Conservation (phyloP, 1,140 invertebrate species). For the Musca domestica region DNA sequence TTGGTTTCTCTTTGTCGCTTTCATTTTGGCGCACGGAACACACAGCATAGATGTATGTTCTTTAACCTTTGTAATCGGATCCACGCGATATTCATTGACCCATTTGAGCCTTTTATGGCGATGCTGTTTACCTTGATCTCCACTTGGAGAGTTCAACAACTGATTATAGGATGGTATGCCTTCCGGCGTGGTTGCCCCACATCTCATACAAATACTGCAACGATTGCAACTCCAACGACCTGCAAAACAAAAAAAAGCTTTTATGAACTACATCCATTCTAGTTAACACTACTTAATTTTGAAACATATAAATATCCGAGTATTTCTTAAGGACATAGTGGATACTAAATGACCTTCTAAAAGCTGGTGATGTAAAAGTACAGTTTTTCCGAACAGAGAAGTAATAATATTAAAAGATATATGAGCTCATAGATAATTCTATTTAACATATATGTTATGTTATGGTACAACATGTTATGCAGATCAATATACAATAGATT, state of each 20-base stretch:
- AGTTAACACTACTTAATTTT: too few relatives aligned
- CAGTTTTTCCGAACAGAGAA: too few relatives aligned
- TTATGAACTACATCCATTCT: too few relatives aligned
- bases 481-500: too few relatives aligned
- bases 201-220: slow-evolving; percentile 69
- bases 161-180: slow-evolving; percentile 32
- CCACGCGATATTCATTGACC: slow-evolving; percentile 50
- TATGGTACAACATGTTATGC: too few relatives aligned
- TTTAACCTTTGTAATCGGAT: slow-evolving; percentile 45
- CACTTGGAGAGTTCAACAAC: slow-evolving; percentile 15
- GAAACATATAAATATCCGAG: too few relatives aligned
- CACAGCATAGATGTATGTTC: slow-evolving; percentile 50
- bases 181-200: slow-evolving; percentile 57
- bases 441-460: too few relatives aligned
- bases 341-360: too few relatives aligned
- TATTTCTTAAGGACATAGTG: too few relatives aligned
- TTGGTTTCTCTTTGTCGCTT: slow-evolving; percentile 36
- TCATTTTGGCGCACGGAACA: slow-evolving; percentile 42
- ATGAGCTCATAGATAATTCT: too few relatives aligned
- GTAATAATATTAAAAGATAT: too few relatives aligned
- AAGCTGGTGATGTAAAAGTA: too few relatives aligned
- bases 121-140: slow-evolving; percentile 28
- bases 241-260: slow-evolving; percentile 35
- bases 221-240: slow-evolving; percentile 86
- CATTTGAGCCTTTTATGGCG: slow-evolving; percentile 48